Base-by-base conservation (phyloP, 2,888 invertebrate species). In the Apamea sordens region DNA sequence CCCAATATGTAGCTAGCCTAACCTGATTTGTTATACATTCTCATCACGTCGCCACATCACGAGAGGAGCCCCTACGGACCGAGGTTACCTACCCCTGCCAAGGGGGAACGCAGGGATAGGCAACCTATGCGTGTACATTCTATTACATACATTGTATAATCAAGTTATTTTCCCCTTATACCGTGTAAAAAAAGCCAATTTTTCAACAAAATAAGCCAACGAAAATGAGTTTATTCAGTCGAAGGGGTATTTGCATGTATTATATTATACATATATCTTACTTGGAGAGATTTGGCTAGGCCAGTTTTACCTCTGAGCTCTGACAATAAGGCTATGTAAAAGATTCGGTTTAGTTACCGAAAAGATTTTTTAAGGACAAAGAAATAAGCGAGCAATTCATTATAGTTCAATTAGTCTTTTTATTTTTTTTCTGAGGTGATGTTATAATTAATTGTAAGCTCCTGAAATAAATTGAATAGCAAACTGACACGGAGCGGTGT, bases 91-190 rank as follows among this genome's bases (percentile, higher is more conserved):
- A 71, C 61, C 75, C 69, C 56, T 56, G 59, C 47, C 61, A 18
- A 21, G 47, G 4, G 44, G 36, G 28, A 59, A n/a, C 15, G 32
- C 65, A 59, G 50, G 69, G 72, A 50, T 73, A 61, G 44, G 13
- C 36, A 65, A 68, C 64, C 28, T 73, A 36, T 69, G 79, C 65
- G 63, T 74, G 76, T 79, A 75, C 63, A 81, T 80, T 80, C 80
- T 74, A 78, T 85, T 86, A 86, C 73, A 69, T 78, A 80, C 65
- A 76, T 64, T 69, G 77, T 81, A 70, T 82, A 82, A 87, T 82
- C 70, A 77, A 77, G 73, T 76, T 83, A 77, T 78, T 78, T 77
- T 77, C 70, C 28, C 36, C 79, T 68, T 69, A 61, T 28, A 76
- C 67, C 74, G 64, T 65, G 75, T 77, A 73, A 82, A 36, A 32